Conservation (phyloP, 2,888 invertebrate genomes). For the Actias luna region DNA sequence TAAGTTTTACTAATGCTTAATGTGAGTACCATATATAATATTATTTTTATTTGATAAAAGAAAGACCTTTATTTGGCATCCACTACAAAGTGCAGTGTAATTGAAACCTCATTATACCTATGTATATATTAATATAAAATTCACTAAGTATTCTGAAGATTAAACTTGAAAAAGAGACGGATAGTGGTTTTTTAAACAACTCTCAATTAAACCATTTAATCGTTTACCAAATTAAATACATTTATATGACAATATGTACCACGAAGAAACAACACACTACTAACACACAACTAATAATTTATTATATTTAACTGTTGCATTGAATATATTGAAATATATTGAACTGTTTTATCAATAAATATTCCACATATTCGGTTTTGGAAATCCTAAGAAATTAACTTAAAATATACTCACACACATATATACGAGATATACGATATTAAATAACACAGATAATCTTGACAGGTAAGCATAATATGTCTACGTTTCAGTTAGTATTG, state of each 20-base stretch:
- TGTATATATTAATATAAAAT: too few relatives aligned
- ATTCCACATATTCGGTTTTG: neutral
- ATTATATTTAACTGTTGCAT: too few relatives aligned
- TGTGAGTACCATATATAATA: neutral
- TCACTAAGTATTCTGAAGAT: too few relatives aligned
- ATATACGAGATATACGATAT: conserved; percentile 6
- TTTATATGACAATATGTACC: neutral
- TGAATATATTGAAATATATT: too few relatives aligned
- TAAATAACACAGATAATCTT: conserved; percentile 1
- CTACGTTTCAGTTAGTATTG: too few relatives aligned
- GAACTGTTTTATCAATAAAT: neutral
- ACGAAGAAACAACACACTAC: neutral
- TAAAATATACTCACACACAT: too few relatives aligned
- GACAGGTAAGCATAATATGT: neutral
- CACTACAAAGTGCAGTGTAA: too few relatives aligned
- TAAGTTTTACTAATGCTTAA: neutral
- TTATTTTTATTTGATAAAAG: neutral
- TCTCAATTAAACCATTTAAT: too few relatives aligned
- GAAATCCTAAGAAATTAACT: conserved; percentile 1
- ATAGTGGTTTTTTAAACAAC: too few relatives aligned
- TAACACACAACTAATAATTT: neutral
- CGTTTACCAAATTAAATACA: neutral
- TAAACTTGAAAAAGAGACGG: too few relatives aligned
- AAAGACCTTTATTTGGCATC: neutral
- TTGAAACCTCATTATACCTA: neutral